Percentiles rank a stretch among this genome's conserved stretches.
These are phyloP conservation scores for Meiosimyza platycephala DNA, from an alignment of 2,888 invertebrate genomes.

Conservation along the genomic window DNA sequence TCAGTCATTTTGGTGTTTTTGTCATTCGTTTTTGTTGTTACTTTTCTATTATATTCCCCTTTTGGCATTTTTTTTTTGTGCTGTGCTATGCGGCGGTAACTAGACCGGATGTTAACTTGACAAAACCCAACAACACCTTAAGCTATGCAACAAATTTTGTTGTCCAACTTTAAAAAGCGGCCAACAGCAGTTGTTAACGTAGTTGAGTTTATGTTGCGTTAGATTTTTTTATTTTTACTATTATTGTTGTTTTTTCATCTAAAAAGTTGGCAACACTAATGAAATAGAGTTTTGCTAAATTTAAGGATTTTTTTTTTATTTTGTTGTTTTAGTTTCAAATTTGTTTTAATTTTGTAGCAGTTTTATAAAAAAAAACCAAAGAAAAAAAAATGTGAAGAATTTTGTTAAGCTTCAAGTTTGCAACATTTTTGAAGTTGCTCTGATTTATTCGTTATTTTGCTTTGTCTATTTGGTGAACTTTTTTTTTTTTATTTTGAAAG, in stretches of 20 bases:
- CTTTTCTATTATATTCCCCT: background rate
- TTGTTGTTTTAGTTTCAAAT: background rate
- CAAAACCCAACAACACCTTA: conserved; percentile 10
- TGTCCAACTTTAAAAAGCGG: background rate
- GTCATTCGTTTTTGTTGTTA: background rate
- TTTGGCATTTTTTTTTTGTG: background rate
- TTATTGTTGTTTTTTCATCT: background rate
- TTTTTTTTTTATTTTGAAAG: too few relatives aligned
- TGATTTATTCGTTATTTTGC: too few relatives aligned
- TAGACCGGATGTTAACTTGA: conserved; percentile 12
- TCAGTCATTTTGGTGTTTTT: background rate
- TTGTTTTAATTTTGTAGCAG: background rate
- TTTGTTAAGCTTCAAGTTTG: conserved; percentile 19
- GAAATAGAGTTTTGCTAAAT: conserved; percentile 7
- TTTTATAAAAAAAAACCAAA: background rate
- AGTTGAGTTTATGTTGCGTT: conserved; percentile 6
- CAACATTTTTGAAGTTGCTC: background rate
- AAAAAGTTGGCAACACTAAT: background rate
- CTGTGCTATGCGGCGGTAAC: background rate
- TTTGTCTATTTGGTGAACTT: too few relatives aligned
- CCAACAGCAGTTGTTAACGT: conserved; percentile 20
- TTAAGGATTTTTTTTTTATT: background rate
- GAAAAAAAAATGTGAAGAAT: background rate
- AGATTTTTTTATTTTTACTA: background rate
- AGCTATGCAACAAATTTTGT: background rate